Conservation (phyloP, 2,797 vertebrate genomes). For the Podarcis siculus region DNA sequence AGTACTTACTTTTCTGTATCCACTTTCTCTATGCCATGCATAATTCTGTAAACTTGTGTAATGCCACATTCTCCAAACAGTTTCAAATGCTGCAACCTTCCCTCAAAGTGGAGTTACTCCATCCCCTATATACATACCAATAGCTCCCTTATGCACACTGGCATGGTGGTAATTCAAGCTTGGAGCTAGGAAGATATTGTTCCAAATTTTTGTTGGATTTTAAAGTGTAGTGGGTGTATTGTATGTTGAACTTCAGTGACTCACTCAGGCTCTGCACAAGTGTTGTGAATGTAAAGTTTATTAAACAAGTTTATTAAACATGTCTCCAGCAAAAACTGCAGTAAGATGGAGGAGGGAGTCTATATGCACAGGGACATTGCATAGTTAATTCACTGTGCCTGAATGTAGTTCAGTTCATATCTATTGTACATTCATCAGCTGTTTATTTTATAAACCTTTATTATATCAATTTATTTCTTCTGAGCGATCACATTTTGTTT, state of each 20-base stretch:
- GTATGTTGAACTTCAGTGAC: neutral
- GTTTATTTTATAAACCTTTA: neutral
- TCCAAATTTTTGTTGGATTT: neutral
- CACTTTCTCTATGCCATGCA: no score
- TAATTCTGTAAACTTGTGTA: no score
- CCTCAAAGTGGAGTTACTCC: no score
- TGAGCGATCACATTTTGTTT: constrained; percentile 26
- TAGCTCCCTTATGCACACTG: neutral
- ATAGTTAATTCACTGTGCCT: neutral
- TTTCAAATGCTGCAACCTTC: no score
- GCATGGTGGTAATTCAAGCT: neutral
- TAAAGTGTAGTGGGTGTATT: neutral
- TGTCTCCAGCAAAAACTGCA: neutral
- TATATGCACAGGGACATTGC: neutral
- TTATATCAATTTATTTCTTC: constrained; percentile 3
- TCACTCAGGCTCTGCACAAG: neutral
- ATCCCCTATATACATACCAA: neutral
- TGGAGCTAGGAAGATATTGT: neutral
- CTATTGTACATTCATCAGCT: neutral
- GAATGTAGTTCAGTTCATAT: neutral
- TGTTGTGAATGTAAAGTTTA: neutral
- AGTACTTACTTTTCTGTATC: no score
- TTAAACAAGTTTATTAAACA: neutral
- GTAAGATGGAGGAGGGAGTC: neutral
- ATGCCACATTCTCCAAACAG: no score